phyloP scores from a whole-genome alignment of 2,888 invertebrate species.

The Chromoteleia sp. region DNA sequence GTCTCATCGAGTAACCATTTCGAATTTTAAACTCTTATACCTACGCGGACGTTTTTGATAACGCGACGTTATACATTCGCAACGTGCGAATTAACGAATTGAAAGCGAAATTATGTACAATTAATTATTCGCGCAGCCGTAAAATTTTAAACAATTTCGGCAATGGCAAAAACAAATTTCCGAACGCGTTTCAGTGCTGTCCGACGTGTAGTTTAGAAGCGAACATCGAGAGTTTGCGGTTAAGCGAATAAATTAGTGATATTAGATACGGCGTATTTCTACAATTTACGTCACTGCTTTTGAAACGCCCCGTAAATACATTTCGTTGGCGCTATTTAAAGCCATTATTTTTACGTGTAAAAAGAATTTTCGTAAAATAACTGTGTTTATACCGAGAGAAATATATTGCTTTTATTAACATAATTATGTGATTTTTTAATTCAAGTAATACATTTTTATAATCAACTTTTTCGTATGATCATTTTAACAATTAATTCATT shows the following conservation, averaged over 20 bases:
- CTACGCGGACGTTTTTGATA: slow-evolving; percentile 20
- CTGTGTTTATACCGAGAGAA: too few species aligned
- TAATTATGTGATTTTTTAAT: too few species aligned
- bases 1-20: slow-evolving; percentile 50
- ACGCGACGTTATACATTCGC: not conserved
- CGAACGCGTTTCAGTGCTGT: slow-evolving; percentile 1
- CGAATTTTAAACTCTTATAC: slow-evolving; percentile 33
- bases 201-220: slow-evolving; percentile 23
- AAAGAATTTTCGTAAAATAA: too few species aligned
- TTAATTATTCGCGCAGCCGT: slow-evolving; percentile 20
- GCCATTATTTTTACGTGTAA: too few species aligned
- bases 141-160: slow-evolving; percentile 16
- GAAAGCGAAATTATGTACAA: slow-evolving; percentile 36
- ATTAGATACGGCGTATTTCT: slow-evolving; percentile 16
- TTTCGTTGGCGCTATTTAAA: too few species aligned
- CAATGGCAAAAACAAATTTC: slow-evolving; percentile 31
- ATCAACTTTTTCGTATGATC: too few species aligned
- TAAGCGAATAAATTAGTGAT: slow-evolving; percentile 40
- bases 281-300: too few species aligned
- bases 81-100: not conserved
- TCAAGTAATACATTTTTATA: too few species aligned
- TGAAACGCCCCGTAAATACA: too few species aligned
- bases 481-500: too few species aligned
- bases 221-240: slow-evolving; percentile 38
- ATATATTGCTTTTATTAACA: too few species aligned